Evolutionary conservation across 2,113 vertebrate genomes (phyloP).

Genomic region (Lasiurus borealis): DNA sequence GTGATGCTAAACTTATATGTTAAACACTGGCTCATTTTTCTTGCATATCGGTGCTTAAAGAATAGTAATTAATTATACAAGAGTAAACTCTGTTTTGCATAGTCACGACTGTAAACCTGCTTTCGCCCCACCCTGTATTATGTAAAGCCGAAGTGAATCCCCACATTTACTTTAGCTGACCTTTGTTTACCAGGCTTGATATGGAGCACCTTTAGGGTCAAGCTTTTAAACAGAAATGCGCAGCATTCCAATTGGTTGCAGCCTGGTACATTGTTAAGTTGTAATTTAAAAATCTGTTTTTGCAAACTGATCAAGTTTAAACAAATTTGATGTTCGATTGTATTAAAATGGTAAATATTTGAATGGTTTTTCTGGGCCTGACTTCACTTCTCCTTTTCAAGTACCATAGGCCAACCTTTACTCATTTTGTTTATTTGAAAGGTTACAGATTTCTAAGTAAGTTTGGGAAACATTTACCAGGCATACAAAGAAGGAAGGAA

Average conservation of each 20-base stretch:
- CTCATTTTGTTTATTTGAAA: conserved; percentile 60
- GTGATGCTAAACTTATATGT: not conserved
- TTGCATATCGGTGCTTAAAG: not conserved
- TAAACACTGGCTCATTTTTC: not conserved
- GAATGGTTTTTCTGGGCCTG: conserved; percentile 6
- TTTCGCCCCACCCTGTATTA: not conserved
- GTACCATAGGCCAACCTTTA: not conserved
- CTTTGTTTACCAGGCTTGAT: conserved; percentile 14
- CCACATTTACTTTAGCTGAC: conserved; percentile 36
- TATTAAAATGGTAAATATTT: conserved; percentile 13
- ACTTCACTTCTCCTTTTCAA: not conserved
- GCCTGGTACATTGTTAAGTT: not conserved
- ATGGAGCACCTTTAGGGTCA: not conserved
- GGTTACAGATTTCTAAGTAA: conserved; percentile 39
- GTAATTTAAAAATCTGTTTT: not conserved
- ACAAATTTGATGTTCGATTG: not conserved
- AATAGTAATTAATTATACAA: not conserved
- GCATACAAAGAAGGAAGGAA: not conserved
- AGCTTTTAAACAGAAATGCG: not conserved
- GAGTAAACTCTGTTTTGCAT: not conserved
- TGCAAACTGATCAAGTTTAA: conserved; percentile 23
- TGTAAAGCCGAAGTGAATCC: not conserved
- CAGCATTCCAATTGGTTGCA: not conserved
- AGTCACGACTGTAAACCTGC: not conserved
- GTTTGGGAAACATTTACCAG: conserved; percentile 5